phyloP scores from a whole-genome alignment of 1,140 invertebrate species.

The Atta texana region DNA sequence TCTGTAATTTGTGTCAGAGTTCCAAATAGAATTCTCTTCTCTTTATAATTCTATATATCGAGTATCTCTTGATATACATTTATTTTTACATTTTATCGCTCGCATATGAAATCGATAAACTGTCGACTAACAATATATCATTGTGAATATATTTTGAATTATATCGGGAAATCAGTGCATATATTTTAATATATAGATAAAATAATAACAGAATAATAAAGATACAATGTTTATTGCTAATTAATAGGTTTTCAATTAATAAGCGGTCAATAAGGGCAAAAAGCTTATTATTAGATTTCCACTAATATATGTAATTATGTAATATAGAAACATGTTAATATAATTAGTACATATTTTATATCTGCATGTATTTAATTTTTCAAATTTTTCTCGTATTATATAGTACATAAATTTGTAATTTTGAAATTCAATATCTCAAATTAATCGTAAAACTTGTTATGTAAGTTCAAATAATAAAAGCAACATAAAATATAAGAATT shows the following conservation, averaged over 20 bases:
- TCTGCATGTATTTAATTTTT: neutral
- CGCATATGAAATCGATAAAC: neutral
- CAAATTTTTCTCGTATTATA: neutral
- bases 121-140: neutral
- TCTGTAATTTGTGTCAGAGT: neutral
- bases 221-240: neutral
- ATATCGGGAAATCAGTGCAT: neutral
- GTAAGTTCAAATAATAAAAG: neutral
- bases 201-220: neutral
- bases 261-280: neutral
- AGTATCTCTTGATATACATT: neutral
- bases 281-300: neutral
- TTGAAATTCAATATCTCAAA: neutral
- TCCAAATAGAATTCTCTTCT: neutral
- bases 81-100: slow-evolving; percentile 6
- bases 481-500: slow-evolving; percentile 15
- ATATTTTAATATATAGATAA: slow-evolving; percentile 3
- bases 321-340: neutral
- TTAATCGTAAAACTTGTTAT: neutral
- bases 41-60: neutral
- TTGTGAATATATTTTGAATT: neutral
- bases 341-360: neutral
- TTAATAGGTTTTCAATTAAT: neutral
- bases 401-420: neutral
- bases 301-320: no score